These are phyloP conservation scores for Drosophila borborema DNA, from an alignment of 2,888 invertebrate species.

Conservation along the genomic window DNA sequence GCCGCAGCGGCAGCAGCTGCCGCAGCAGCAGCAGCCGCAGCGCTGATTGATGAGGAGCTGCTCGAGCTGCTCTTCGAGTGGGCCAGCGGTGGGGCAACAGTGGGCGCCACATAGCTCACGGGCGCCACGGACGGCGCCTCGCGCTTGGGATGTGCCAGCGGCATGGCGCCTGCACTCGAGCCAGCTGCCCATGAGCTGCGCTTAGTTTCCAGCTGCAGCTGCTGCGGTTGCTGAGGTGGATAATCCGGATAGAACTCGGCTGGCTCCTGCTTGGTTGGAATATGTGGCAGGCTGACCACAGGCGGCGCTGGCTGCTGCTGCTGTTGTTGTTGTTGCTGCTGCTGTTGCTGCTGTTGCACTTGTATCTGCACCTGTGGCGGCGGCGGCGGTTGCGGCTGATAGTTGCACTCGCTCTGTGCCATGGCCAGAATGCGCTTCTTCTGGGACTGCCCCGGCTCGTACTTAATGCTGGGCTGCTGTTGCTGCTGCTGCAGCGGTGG, in stretches of 20 bases:
- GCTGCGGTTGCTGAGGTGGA: slow-evolving; percentile 56
- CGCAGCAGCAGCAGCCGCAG: slow-evolving; percentile 78
- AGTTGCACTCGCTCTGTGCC: slow-evolving; percentile 91
- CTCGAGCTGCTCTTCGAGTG: slow-evolving; percentile 84
- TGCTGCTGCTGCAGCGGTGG: slow-evolving; percentile 69
- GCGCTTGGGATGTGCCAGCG: slow-evolving; percentile 84
- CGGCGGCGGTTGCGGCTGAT: slow-evolving; percentile 86
- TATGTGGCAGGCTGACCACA: slow-evolving; percentile 81
- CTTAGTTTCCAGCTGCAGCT: slow-evolving; percentile 79
- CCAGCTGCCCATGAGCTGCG: slow-evolving; percentile 85
- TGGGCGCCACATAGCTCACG: slow-evolving; percentile 67
- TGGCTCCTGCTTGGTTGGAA: slow-evolving; percentile 85
- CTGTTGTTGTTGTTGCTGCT: slow-evolving; percentile 38
- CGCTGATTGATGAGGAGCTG: slow-evolving; percentile 71
- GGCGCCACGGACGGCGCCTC: slow-evolving; percentile 83
- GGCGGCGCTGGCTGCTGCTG: slow-evolving; percentile 38
- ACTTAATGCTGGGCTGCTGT: slow-evolving; percentile 83
- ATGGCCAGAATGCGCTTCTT: slow-evolving; percentile 95
- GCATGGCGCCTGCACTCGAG: slow-evolving; percentile 78
- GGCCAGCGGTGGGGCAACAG: slow-evolving; percentile 84
- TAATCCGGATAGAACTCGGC: slow-evolving; percentile 84
- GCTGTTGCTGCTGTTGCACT: slow-evolving; percentile 45
- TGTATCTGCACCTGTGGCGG: slow-evolving; percentile 50
- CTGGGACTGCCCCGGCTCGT: slow-evolving; percentile 90
- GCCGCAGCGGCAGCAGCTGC: slow-evolving; percentile 80